Conservation (phyloP, 2,797 vertebrate genomes). For the Remorina albescens region DNA sequence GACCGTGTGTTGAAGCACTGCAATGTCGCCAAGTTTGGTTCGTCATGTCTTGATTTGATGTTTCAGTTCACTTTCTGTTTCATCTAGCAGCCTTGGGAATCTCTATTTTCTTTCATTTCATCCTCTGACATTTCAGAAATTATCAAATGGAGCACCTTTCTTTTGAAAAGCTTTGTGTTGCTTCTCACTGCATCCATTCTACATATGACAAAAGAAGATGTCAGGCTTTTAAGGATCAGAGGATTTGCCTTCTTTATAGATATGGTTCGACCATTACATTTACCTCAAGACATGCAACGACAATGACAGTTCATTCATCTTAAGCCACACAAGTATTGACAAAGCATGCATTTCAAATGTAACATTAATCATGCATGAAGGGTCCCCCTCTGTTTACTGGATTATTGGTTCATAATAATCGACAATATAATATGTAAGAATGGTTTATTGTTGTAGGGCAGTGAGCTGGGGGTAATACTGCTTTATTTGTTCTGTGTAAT, state of each 20-base stretch:
- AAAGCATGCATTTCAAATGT: neutral
- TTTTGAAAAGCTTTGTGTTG: neutral
- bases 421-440: neutral
- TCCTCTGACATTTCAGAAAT: slow-evolving; percentile 7
- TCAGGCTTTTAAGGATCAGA: neutral
- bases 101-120: slow-evolving; percentile 8
- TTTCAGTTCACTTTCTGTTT: slow-evolving; percentile 20
- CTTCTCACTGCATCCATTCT: neutral
- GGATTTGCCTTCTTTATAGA: neutral
- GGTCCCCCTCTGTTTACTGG: neutral
- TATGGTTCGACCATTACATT: neutral
- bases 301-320: neutral
- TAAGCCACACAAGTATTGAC: neutral
- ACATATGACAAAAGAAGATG: slow-evolving; percentile 3
- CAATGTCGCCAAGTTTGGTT: neutral
- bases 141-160: neutral
- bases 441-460: neutral
- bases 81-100: neutral
- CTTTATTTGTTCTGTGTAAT: neutral
- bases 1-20: slow-evolving; percentile 6
- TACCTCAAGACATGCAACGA: neutral
- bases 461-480: neutral
- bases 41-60: slow-evolving; percentile 17
- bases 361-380: neutral
- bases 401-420: slow-evolving; percentile 4